Evolutionary conservation across 2,113 vertebrate species (phyloP).

Genomic region (Lutjanus erythropterus): DNA sequence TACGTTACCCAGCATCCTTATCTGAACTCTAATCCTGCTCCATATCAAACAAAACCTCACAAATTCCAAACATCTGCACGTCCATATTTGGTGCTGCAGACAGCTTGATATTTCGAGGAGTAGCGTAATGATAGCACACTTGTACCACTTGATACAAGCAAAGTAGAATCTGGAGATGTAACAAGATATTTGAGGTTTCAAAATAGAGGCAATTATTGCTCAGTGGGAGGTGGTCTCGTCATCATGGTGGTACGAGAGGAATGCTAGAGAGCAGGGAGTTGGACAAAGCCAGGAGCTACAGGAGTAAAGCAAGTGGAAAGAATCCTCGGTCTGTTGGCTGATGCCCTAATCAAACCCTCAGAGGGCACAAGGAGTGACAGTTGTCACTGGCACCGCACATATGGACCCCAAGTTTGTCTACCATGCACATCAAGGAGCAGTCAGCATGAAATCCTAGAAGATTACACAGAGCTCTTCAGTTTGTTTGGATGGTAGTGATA

Average conservation of each 20-base stretch:
- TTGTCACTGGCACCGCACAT: conserved; percentile 59
- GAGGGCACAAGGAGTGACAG: conserved; percentile 55
- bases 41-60: conserved; percentile 30
- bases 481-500: conserved; percentile 47
- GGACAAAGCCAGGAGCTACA: conserved; percentile 30
- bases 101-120: conserved; percentile 23
- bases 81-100: conserved; percentile 62
- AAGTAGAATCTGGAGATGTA: conserved; percentile 49
- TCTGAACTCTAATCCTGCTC: conserved; percentile 7
- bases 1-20: conserved; percentile 4
- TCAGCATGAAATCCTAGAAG: conserved; percentile 71
- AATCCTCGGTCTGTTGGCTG: conserved; percentile 44
- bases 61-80: conserved; percentile 29
- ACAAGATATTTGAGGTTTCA: conserved; percentile 57
- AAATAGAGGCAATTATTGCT: conserved; percentile 52
- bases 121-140: conserved; percentile 39
- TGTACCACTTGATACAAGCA: conserved; percentile 43
- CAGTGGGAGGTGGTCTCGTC: conserved; percentile 42
- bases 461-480: conserved; percentile 51
- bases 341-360: conserved; percentile 36
- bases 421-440: conserved; percentile 48
- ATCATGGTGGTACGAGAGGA: conserved; percentile 44
- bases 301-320: conserved; percentile 60
- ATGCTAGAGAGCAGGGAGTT: conserved; percentile 46
- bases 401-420: conserved; percentile 48